phyloP scores from a whole-genome alignment of 2,113 vertebrate species.

The Rostratula benghalensis region DNA sequence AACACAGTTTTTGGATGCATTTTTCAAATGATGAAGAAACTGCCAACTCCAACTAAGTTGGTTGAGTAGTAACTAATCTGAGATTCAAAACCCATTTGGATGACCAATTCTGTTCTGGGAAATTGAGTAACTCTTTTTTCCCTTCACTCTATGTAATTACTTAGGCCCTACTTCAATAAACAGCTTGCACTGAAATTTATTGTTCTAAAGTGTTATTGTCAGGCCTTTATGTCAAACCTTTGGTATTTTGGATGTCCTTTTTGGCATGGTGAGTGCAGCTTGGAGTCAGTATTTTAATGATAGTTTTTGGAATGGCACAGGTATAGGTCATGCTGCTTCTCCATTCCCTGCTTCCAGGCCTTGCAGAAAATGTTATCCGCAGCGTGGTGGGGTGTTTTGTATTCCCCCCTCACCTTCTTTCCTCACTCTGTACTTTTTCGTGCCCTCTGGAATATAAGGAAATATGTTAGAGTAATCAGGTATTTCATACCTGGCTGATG shows the following conservation, averaged over 20 bases:
- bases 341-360: background rate
- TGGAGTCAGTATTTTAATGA: background rate
- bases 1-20: background rate
- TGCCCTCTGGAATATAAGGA: background rate
- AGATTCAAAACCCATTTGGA: background rate
- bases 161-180: background rate
- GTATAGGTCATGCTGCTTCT: background rate
- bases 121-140: background rate
- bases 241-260: background rate
- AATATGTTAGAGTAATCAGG: background rate
- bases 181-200: background rate
- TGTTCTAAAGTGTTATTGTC: background rate
- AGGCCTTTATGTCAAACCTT: background rate
- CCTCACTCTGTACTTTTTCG: background rate
- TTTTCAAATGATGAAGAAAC: background rate
- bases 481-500: background rate
- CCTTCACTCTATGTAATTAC: background rate
- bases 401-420: fast-evolving
- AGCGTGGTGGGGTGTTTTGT: background rate
- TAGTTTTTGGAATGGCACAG: background rate
- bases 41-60: background rate
- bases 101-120: background rate
- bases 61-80: background rate
- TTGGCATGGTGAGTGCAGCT: background rate
- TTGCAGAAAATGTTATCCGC: background rate